phyloP scores from a whole-genome alignment of 2,797 vertebrate genomes.

The Balearica regulorum region DNA sequence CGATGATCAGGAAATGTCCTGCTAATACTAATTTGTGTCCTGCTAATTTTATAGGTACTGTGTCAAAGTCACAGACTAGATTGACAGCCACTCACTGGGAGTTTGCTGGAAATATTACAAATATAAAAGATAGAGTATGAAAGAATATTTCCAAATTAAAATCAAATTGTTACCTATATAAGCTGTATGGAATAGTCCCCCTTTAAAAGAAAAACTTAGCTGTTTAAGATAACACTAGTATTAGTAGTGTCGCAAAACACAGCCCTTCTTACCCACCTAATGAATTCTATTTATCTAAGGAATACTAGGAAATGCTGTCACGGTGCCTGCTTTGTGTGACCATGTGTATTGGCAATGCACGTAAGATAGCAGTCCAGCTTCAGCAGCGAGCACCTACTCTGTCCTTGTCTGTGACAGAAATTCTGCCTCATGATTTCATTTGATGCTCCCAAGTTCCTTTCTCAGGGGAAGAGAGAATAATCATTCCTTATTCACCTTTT shows the following conservation, averaged over 20 bases:
- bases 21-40: background rate
- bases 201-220: background rate
- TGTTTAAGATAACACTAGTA: background rate
- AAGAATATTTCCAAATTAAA: background rate
- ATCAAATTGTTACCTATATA: background rate
- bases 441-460: background rate
- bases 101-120: background rate
- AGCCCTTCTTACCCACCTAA: background rate
- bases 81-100: background rate
- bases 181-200: background rate
- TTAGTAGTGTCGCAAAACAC: background rate
- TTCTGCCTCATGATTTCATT: background rate
- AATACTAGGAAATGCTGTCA: background rate
- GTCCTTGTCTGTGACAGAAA: background rate
- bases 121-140: background rate
- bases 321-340: background rate
- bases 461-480: background rate
- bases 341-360: background rate
- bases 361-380: background rate
- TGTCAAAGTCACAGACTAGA: background rate
- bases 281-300: background rate
- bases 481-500: background rate
- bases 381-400: background rate
- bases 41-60: background rate
- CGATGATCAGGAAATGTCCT: background rate